Base-by-base conservation (phyloP, 35 echinoderm and acorn worm species). In the Strongylocentrotus purpuratus region DNA sequence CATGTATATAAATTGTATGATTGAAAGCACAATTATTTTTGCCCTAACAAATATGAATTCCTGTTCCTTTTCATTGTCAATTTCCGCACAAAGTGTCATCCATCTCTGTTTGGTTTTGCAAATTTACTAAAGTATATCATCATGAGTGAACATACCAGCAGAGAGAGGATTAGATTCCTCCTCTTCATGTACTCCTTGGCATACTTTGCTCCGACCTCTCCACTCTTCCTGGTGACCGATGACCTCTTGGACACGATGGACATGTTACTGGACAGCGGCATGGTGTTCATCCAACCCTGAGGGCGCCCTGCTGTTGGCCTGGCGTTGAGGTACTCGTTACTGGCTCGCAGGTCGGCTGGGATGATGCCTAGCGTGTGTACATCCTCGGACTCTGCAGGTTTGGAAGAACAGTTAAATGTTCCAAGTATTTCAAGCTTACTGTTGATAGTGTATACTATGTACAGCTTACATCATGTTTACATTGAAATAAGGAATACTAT, bases 271-370 rank as follows among this genome's bases (percentile, higher is more conserved):
- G 92, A 85, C n/a, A 98, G 48, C 0, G 96, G 91, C 50, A 97
- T 94, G 85, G 97, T 98, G 95, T 99, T 99, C 97, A 99, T 99
- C 94, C 97, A 99, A 61, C 97, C 96, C 11, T 95, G 92, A 58
- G 55, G 88, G 28, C 96, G 96, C 31, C 55, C 58, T 20, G 94
- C 71, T 95, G 96, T 22, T 86, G 95, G 87, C 95, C 85, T 20
- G 90, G 71, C 45, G 87, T 90, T 97, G 59, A 95, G 33, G 78
- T 95, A 94, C 52, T 99, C 98, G 18, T 95, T 95, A 89, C 92
- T 98, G 41, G 96, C 96, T 32, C 96, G 88, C 86, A 98, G 86
- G 94, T 98, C 98, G 2, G 97, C 95, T 48, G 95, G 92, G 31
- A 97, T 50, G 12, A 88, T 91, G 8, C 95, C 94, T 17, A 97